These are phyloP conservation scores for Melinaea menophilus DNA, from an alignment of 2,888 invertebrate species.

Conservation along the genomic window DNA sequence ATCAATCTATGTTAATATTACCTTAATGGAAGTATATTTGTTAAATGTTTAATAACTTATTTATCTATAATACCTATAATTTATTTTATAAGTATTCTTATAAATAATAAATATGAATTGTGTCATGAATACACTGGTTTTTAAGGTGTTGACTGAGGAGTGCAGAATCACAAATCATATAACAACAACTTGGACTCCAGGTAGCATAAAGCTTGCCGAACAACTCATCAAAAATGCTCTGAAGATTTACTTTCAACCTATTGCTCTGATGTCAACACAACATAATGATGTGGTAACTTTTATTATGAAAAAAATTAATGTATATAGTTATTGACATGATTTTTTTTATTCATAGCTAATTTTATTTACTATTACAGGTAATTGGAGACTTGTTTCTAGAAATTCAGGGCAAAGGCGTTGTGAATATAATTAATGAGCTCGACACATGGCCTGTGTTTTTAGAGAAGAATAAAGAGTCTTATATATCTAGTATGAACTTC, in stretches of 20 bases:
- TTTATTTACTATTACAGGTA: conserved; percentile 39
- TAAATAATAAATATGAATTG: too few species aligned
- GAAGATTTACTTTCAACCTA: conserved; percentile 42
- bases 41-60: background rate
- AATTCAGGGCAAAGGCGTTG: conserved; percentile 33
- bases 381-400: conserved; percentile 51
- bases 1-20: background rate
- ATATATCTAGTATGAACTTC: conserved; percentile 43
- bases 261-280: conserved; percentile 46
- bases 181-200: conserved; percentile 43
- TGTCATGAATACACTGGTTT: background rate
- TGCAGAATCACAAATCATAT: conserved; percentile 41
- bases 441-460: conserved; percentile 47
- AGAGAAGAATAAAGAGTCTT: conserved; percentile 41
- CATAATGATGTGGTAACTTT: conserved; percentile 53
- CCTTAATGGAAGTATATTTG: background rate
- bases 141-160: conserved; percentile 34
- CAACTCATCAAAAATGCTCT: conserved; percentile 39
- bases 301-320: background rate
- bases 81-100: too few species aligned
- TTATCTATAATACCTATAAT: too few species aligned
- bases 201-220: conserved; percentile 41
- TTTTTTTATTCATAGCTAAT: background rate
- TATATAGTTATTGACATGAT: background rate
- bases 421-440: conserved; percentile 49